Base-by-base conservation (phyloP, 2,797 vertebrate species). In the Xiphophorus birchmanni region DNA sequence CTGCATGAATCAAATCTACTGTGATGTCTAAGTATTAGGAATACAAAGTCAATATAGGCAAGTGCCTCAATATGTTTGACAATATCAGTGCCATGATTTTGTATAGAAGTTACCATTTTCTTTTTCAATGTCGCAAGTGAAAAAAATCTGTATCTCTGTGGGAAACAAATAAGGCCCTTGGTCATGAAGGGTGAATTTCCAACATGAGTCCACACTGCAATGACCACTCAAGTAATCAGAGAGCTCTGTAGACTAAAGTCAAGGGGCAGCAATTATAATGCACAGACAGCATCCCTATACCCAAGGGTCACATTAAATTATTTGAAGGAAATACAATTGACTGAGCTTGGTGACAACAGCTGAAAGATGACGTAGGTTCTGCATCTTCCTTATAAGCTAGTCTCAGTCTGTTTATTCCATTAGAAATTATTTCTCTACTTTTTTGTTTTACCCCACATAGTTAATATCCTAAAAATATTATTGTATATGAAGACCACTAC, bases 281-380 rank as follows among this genome's bases (percentile, higher is more conserved):
- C 92, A 89, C 86, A 84, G 84, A 82, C 87, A 83, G 84, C 86
- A 86, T 88, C 86, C 76, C 71, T 54, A 79, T 75, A 90, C 94
- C 88, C 92, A 87, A 83, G 92, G 93, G 93, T 93, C 91, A 90
- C 91, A 95, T 94, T 94, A 92, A 92, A 94, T 86, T 86, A 91
- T 82, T 82, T 83, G n/a, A 89, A 91, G 92, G 92, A 91, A 92
- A 93, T 92, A 94, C 91, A 93, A 94, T 92, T 90, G 91, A 94
- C 89, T 94, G 90, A 91, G 87, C 77, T 84, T 88, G 91, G 83
- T 87, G 89, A 86, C 92, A 84, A 82, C 84, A 76, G 84, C 82
- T 79, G 81, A 78, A 80, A 84, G 87, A 92, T 91, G 80, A 93
- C 88, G 89, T 86, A 89, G 83, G 88, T 81, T 89, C 87, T 85